phyloP scores from a whole-genome alignment of 1,140 invertebrate species.

The Drosophila sproati region DNA sequence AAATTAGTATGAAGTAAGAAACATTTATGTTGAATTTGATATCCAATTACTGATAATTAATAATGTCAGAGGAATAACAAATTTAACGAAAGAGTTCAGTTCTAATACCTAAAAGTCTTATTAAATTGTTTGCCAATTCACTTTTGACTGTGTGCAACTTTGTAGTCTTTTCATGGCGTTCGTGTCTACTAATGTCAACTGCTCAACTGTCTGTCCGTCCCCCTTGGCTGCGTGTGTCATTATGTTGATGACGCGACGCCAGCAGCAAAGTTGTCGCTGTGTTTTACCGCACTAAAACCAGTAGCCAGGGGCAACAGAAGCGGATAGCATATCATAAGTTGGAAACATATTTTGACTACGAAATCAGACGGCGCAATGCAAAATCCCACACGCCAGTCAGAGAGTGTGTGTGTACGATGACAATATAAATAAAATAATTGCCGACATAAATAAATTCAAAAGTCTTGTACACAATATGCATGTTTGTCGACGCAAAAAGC shows the following conservation, averaged over 20 bases:
- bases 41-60: too few species aligned
- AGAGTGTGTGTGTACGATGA: slow-evolving; percentile 46
- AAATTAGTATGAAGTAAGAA: too few species aligned
- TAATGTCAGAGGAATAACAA: too few species aligned
- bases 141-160: not conserved
- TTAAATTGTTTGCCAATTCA: too few species aligned
- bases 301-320: slow-evolving; percentile 64
- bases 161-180: not conserved
- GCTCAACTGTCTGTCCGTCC: not conserved
- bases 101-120: too few species aligned
- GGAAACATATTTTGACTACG: slow-evolving; percentile 83
- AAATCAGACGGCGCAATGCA: slow-evolving; percentile 66
- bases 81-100: too few species aligned
- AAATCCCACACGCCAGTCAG: slow-evolving; percentile 16
- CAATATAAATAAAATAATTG: slow-evolving; percentile 84
- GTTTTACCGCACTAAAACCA: slow-evolving; percentile 53
- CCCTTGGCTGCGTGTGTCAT: slow-evolving; percentile 7
- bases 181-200: slow-evolving; percentile 17
- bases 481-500: not conserved
- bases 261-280: slow-evolving; percentile 1
- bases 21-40: too few species aligned
- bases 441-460: slow-evolving; percentile 81
- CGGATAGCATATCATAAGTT: slow-evolving; percentile 66
- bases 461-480: slow-evolving; percentile 40
- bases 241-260: slow-evolving; percentile 24